phyloP scores from a whole-genome alignment of 2,888 invertebrate species.

The Gasteruption jaculator region DNA sequence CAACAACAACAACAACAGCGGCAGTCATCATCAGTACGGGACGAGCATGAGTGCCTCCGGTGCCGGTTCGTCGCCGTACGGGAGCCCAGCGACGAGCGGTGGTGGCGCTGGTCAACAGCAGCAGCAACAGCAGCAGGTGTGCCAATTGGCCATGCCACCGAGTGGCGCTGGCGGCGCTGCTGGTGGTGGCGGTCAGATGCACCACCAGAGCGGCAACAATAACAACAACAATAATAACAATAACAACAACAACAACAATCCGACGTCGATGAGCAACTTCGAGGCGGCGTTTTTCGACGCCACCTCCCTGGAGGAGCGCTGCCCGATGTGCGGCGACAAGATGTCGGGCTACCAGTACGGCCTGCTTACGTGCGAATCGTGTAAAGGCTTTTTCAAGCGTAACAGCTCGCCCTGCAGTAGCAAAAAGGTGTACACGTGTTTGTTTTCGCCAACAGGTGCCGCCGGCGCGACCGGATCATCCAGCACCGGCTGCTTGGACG shows the following conservation, averaged over 20 bases:
- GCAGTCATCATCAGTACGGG: constrained; percentile 39
- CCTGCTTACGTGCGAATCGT: constrained; percentile 70
- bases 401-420: constrained; percentile 63
- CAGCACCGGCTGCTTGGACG: constrained; percentile 25
- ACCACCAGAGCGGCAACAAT: constrained; percentile 26
- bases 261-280: constrained; percentile 60
- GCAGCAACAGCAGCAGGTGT: constrained; percentile 27
- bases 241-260: constrained; percentile 53
- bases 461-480: constrained; percentile 30
- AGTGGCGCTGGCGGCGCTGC: constrained; percentile 14
- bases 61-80: constrained; percentile 56
- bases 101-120: constrained; percentile 41
- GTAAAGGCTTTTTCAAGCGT: constrained; percentile 72
- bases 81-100: constrained; percentile 52
- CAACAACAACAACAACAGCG: constrained; percentile 48
- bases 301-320: constrained; percentile 61
- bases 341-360: constrained; percentile 76
- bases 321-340: constrained; percentile 70
- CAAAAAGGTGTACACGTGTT: constrained; percentile 72
- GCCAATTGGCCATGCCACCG: too few relatives aligned
- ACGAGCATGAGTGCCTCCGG: constrained; percentile 21
- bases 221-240: constrained; percentile 60
- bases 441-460: constrained; percentile 50
- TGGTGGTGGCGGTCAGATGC: constrained; percentile 36
- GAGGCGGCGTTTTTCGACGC: constrained; percentile 55